Percentiles rank a stretch among this genome's conserved stretches.
Conservation (phyloP, 2,113 vertebrate species). For the Picathartes gymnocephalus region DNA sequence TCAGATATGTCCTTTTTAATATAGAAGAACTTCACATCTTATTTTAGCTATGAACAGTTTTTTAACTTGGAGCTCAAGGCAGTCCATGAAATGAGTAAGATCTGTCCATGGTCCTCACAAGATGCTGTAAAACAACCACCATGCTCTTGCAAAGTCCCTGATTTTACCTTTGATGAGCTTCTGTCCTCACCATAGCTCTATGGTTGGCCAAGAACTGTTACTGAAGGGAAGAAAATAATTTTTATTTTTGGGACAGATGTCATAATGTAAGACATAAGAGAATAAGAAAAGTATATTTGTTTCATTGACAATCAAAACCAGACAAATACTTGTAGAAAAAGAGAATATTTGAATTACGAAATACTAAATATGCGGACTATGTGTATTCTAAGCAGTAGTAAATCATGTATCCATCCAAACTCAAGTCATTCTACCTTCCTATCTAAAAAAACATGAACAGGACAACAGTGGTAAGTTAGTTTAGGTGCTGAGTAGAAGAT, state of each 20-base stretch:
- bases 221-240: neutral
- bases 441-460: neutral
- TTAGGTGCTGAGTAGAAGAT: neutral
- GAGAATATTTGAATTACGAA: neutral
- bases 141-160: neutral
- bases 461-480: neutral
- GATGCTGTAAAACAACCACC: neutral
- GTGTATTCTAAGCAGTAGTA: neutral
- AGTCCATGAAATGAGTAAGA: neutral
- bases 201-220: neutral
- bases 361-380: neutral
- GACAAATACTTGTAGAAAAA: neutral
- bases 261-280: neutral
- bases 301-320: neutral
- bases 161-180: neutral
- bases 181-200: neutral
- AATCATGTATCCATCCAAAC: neutral
- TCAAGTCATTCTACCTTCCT: neutral
- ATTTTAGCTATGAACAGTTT: neutral
- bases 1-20: neutral
- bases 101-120: constrained; percentile 61
- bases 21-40: neutral
- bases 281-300: neutral
- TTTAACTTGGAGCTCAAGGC: neutral
- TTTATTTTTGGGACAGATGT: neutral